phyloP scores from a whole-genome alignment of 1,140 invertebrate species.

The Drosophila busckii region DNA sequence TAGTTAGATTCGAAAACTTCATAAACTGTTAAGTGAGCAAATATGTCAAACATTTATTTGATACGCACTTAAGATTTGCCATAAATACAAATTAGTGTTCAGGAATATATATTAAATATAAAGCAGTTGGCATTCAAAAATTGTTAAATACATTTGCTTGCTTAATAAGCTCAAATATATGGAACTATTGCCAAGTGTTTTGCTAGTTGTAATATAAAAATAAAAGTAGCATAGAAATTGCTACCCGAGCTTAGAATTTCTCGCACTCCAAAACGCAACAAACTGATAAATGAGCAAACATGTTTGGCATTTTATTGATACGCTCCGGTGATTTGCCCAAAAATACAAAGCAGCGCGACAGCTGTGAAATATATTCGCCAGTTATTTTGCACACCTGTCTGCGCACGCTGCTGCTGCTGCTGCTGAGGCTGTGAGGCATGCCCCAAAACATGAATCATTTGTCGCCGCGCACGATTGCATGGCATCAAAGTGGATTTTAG shows the following conservation, averaged over 20 bases:
- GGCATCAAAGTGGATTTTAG: constrained; percentile 58
- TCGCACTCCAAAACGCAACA: no score
- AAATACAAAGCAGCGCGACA: constrained; percentile 24
- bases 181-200: no score
- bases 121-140: no score
- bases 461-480: constrained; percentile 55
- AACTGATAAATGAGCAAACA: constrained; percentile 2
- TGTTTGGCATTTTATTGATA: neutral
- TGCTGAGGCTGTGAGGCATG: neutral
- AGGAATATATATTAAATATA: no score
- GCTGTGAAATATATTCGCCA: constrained; percentile 62
- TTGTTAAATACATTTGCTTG: no score
- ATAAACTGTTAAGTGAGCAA: constrained; percentile 1
- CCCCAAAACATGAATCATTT: constrained; percentile 42
- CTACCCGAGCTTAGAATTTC: no score
- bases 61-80: neutral
- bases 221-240: no score
- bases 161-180: no score
- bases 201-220: no score
- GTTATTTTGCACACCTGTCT: constrained; percentile 72
- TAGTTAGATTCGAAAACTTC: no score
- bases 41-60: neutral
- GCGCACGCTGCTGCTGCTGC: constrained; percentile 17
- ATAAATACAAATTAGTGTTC: no score
- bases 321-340: constrained; percentile 6